A percentile compares a stretch with the other conserved stretches of the same genome.
These are phyloP conservation scores for Torymus texanus DNA, from an alignment of 2,888 invertebrate species.

Conservation along the genomic window DNA sequence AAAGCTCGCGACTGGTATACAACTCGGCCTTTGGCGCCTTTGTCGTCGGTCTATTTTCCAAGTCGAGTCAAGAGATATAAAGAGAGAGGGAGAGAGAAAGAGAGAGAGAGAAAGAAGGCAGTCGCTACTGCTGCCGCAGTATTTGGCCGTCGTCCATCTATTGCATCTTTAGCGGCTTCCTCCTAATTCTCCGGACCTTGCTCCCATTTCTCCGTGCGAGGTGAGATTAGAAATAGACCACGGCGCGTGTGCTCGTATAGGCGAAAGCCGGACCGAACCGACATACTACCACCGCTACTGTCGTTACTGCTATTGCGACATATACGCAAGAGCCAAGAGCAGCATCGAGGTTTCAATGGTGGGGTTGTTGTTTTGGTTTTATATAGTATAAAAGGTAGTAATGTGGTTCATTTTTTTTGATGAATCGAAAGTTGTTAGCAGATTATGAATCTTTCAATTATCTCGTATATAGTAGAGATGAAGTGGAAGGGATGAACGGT, in stretches of 20 bases:
- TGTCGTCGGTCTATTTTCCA: constrained; percentile 69
- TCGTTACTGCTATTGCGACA: constrained; percentile 35
- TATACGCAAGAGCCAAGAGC: not conserved
- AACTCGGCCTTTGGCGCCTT: constrained; percentile 31
- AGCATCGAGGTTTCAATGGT: no score
- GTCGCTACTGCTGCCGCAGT: no score
- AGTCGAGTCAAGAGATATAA: constrained; percentile 63
- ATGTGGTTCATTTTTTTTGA: no score
- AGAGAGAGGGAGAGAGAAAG: no score
- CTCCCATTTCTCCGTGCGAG: constrained; percentile 72
- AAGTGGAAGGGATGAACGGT: no score
- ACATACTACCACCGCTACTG: constrained; percentile 49
- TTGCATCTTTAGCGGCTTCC: constrained; percentile 73
- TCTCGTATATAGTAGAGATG: no score
- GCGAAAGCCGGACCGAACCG: constrained; percentile 9
- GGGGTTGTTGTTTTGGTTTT: no score
- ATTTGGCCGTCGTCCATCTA: constrained; percentile 71
- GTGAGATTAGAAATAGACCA: constrained; percentile 68
- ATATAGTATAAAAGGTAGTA: no score
- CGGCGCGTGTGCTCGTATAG: not conserved
- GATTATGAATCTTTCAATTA: no score
- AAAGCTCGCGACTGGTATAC: not conserved
- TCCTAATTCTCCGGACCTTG: constrained; percentile 74
- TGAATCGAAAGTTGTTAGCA: no score
- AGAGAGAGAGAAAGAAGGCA: no score